phyloP scores from a whole-genome alignment of 2,113 vertebrate species.

The Athene noctua region DNA sequence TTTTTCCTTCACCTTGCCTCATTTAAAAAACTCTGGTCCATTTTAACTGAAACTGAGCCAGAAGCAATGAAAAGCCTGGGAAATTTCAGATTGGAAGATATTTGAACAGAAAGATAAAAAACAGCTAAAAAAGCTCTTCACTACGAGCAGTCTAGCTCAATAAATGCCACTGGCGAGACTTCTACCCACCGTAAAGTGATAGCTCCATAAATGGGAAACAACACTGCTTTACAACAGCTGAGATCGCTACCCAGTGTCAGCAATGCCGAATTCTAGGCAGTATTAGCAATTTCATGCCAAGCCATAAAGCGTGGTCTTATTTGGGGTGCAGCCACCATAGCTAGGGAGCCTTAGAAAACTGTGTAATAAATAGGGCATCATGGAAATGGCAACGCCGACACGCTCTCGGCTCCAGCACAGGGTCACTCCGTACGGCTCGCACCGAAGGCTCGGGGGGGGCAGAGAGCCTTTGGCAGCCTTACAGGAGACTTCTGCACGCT shows the following conservation, averaged over 20 bases:
- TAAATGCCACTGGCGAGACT: not conserved
- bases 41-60: not conserved
- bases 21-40: not conserved
- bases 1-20: not conserved
- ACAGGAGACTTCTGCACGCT: not conserved
- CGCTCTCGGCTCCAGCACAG: accelerated
- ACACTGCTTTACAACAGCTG: not conserved
- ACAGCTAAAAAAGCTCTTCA: not conserved
- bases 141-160: not conserved
- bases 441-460: not conserved
- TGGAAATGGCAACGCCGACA: accelerated
- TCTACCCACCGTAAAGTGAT: not conserved
- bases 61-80: not conserved
- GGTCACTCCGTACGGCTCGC: not conserved
- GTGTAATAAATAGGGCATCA: not conserved
- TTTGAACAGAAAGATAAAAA: not conserved
- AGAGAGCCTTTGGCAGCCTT: not conserved
- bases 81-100: not conserved
- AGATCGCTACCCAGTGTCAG: not conserved
- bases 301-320: not conserved
- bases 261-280: not conserved
- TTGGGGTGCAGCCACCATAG: not conserved
- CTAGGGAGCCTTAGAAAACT: not conserved
- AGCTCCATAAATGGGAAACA: not conserved
- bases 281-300: not conserved